Evolutionary conservation across 2,113 vertebrate genomes (phyloP), one percentile per base, ranked within the genome.

Genomic region (Sander lucioperca): DNA sequence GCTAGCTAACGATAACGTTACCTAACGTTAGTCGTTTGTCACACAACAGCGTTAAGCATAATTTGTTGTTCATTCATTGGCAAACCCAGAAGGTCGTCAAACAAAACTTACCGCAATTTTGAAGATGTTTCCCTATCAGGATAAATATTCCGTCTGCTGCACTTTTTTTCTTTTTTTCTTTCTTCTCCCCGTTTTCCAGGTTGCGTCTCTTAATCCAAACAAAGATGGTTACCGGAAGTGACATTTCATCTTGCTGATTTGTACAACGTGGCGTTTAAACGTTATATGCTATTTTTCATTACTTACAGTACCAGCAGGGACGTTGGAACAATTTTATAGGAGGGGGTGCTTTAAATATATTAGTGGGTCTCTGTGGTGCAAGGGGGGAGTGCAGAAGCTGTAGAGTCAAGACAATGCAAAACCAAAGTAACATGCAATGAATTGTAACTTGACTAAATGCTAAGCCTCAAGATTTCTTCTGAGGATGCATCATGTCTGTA

Each of bases 151-250:
- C 16, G 11, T 15, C 13, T 8, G 12, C 43, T 36, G 30, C 45
- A 25, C 3, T 14, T 3, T 11, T 21, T 15, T 18, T 14, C 5
- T 13, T 30, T 8, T 6, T 2, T 21, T 45, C 16, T 12, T 7
- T 43, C 15, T n/a, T 25, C 2, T 4, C 0, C 11, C 10, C 3
- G n/a, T n/a, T 23, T 48, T 9, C 5, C 10, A 19, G 10, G 1
- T 16, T 15, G 2, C 1, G 13, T 8, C 33, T 47, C 5, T 9
- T 3, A 21, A 23, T 14, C n/a, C 3, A 36, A 69, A 30, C 56
- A 23, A 81, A 78, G 51, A 78, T 74, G 58, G 65, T 2, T 25
- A n/a, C 68, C 77, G 57, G 72, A 87, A 77, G 58, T 77, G 72
- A 27, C 47, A 21, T 16, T 0, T 19, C 30, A 18, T 43, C 4